Evolutionary conservation across 1,140 invertebrate species (phyloP).

Genomic region (Chymomyza costata): DNA sequence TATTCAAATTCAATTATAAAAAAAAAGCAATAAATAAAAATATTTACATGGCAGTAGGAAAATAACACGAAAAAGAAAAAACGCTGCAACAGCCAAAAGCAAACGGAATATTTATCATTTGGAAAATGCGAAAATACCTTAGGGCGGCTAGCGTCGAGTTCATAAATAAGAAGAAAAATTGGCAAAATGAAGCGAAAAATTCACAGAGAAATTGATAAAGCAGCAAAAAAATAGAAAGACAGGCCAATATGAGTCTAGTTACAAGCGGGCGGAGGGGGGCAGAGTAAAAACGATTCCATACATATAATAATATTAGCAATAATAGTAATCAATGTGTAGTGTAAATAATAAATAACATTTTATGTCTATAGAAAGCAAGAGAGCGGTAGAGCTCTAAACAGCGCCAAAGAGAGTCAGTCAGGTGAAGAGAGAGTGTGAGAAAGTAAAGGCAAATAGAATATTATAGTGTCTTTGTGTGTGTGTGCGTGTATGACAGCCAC

Average conservation of each 20-base stretch:
- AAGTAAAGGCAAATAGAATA: background rate
- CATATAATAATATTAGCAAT: slow-evolving; percentile 67
- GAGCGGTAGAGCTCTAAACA: too few species aligned
- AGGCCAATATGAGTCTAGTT: slow-evolving; percentile 2
- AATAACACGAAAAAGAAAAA: slow-evolving; percentile 11
- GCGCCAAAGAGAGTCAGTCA: background rate
- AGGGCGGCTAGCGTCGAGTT: slow-evolving; percentile 50
- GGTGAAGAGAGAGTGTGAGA: background rate
- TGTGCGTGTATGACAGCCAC: slow-evolving; percentile 8
- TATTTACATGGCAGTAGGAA: slow-evolving; percentile 14
- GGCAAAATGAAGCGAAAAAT: slow-evolving; percentile 51
- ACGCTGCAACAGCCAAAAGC: background rate
- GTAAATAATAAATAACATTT: slow-evolving; percentile 68
- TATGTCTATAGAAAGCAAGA: too few species aligned
- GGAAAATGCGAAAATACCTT: slow-evolving; percentile 59
- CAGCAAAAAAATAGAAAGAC: slow-evolving; percentile 44
- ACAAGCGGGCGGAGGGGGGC: too few species aligned
- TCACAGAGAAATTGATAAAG: slow-evolving; percentile 17
- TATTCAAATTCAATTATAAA: slow-evolving; percentile 70
- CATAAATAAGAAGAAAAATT: slow-evolving; percentile 66
- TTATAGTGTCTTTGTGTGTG: background rate
- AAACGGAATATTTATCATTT: slow-evolving; percentile 68
- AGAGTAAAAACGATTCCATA: too few species aligned
- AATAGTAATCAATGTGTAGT: slow-evolving; percentile 68
- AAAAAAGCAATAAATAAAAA: slow-evolving; percentile 59